A percentile compares a stretch with the other conserved stretches of the same genome.
Conservation (phyloP, 2,888 invertebrate species). For the Phyllotreta striolata region DNA sequence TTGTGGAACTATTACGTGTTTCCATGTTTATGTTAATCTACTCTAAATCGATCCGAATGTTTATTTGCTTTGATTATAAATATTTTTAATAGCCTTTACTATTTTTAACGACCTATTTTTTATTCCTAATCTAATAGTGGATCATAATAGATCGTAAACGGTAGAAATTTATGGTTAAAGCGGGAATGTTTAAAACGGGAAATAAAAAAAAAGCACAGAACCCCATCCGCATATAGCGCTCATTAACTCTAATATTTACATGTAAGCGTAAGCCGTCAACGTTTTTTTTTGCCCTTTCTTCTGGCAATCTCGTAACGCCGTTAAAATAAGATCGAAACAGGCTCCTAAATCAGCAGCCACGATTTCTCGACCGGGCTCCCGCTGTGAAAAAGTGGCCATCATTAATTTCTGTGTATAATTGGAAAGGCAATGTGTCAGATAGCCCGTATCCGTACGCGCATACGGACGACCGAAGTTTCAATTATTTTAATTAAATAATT, state of each 20-base stretch:
- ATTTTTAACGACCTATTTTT: too few relatives aligned
- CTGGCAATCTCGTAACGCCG: slow-evolving; percentile 28
- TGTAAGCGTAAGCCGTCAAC: slow-evolving; percentile 14
- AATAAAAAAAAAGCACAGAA: too few relatives aligned
- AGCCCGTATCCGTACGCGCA: slow-evolving; percentile 32
- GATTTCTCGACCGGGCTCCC: slow-evolving; percentile 28
- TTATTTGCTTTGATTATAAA: too few relatives aligned
- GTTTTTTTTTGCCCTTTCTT: slow-evolving; percentile 12
- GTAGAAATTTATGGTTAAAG: too few relatives aligned
- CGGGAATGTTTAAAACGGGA: too few relatives aligned
- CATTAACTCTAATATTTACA: slow-evolving; percentile 28
- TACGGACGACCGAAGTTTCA: slow-evolving; percentile 34
- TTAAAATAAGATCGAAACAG: slow-evolving; percentile 29
- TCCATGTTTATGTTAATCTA: too few relatives aligned
- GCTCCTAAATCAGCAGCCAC: slow-evolving; percentile 30
- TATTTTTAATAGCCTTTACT: too few relatives aligned
- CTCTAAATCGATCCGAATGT: too few relatives aligned
- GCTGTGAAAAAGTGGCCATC: slow-evolving; percentile 37
- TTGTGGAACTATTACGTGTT: too few relatives aligned
- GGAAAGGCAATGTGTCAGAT: slow-evolving; percentile 40
- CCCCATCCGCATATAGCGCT: not conserved
- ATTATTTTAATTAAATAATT: slow-evolving; percentile 40
- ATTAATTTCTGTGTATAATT: slow-evolving; percentile 41
- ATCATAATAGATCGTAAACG: too few relatives aligned
- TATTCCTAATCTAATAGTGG: too few relatives aligned